Base-by-base conservation (phyloP, 2,888 invertebrate genomes). In the Perizoma affinitatum region DNA sequence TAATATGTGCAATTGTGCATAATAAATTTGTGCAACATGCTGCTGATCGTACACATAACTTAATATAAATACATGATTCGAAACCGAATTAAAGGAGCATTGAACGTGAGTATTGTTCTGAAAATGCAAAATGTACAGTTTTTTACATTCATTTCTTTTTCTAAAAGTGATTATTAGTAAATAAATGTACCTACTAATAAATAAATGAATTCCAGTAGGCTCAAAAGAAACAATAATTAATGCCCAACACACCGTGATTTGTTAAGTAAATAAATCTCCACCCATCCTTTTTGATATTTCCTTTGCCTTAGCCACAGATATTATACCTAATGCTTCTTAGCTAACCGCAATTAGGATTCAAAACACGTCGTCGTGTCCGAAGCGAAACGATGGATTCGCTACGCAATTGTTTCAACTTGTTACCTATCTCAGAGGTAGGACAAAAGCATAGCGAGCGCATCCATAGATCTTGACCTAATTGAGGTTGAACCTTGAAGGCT, bases 391-490 rank as follows among this genome's bases (percentile, higher is more conserved):
- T 75, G 66, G 58, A 79, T 81, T 79, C 66, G 75, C 66, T 60
- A 59, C 68, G 58, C 52, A 52, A 38, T 59, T 46, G 54, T 58
- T 50, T 51, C 38, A 44, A 65, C 55, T 58, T 50, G 34, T 45
- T 54, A 22, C 22, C 55, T 54, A 55, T 50, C 53, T 58, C 68
- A 73, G 72, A 73, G 65, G 22, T 22, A 22, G 22, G 22, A 78
- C 77, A 76, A 76, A 73, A 74, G 69, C 73, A 75, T 73, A 63
- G 65, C 61, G 52, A 59, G 70, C 73, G 72, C 73, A 76, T 76
- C 72, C 68, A 67, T 54, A 68, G 75, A 71, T 79, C 80, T 82
- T 82, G 79, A 82, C 83, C 79, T 68, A 76, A 70, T 74, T 83
- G 67, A 9, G 46, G 40, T 71, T 69, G 71, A 75, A 80, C 72